These are phyloP conservation scores for Buathra laborator DNA, from an alignment of 2,888 invertebrate genomes.

Conservation along the genomic window DNA sequence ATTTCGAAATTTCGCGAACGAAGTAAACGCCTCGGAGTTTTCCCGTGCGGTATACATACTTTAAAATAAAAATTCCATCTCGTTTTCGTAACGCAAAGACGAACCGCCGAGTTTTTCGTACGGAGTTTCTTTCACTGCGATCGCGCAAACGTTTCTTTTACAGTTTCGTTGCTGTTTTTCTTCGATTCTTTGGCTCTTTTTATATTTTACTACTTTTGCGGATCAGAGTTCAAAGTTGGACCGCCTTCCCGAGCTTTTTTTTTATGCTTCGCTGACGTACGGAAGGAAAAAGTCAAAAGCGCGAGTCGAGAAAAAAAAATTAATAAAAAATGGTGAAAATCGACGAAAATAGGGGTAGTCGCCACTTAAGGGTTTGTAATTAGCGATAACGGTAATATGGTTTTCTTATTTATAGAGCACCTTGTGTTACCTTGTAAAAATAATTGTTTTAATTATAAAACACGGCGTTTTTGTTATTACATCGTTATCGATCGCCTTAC, in stretches of 20 bases:
- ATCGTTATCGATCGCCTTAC: slow-evolving; percentile 28
- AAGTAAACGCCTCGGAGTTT: background rate
- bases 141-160: background rate
- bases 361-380: background rate
- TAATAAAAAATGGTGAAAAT: background rate
- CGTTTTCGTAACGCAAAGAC: too few relatives aligned
- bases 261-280: background rate
- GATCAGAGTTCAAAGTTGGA: slow-evolving; percentile 47
- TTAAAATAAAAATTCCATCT: too few relatives aligned
- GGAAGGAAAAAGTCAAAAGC: background rate
- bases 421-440: slow-evolving; percentile 2
- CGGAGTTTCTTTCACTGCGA: too few relatives aligned
- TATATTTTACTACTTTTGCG: slow-evolving; percentile 19
- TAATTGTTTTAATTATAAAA: slow-evolving; percentile 13
- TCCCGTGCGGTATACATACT: too few relatives aligned
- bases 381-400: background rate
- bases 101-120: too few relatives aligned
- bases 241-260: background rate
- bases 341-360: background rate
- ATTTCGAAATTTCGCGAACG: background rate
- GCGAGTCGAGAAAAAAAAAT: slow-evolving; percentile 4
- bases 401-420: background rate
- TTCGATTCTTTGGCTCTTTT: background rate
- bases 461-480: background rate
- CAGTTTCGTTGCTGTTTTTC: background rate